Base-by-base conservation (phyloP, 1,140 invertebrate genomes). In the Probaryconus sp. region DNA sequence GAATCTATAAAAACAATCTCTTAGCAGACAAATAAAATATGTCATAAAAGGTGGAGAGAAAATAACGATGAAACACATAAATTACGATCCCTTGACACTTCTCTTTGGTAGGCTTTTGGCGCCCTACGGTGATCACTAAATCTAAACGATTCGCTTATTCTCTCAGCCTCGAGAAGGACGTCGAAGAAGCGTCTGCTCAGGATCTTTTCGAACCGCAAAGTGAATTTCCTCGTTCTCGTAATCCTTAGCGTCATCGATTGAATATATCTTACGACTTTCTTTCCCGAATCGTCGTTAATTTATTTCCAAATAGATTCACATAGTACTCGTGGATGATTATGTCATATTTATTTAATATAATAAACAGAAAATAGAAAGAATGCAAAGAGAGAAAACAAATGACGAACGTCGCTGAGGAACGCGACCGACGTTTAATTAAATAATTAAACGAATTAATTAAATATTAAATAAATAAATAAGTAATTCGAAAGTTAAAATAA, bases 121-220 rank as follows among this genome's bases (percentile, higher is more conserved):
- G 53, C 53, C 53, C 53, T 30, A 28, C 38, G 21, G 38, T 38
- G 53, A 58, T 58, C 55, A 47, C 55, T 58, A 58, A 45, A 58
- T 58, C 60, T 64, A 64, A 64, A 51, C 40, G 47, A 64, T 64
- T 64, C 31, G 48, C 38, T 53, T 45, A 53, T 64, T 64, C 53
- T 42, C 20, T 20, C 31, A 48, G 24, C 10, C 18, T 24, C 26
- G 17, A 10, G n/a, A 21, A 18, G 26, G 31, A 53, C 35, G n/a
- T 40, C 13, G 35, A 24, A 17, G 21, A 45, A 28, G 40, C 48
- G 48, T 65, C 61, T 47, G 31, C 26, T 45, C 40, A 16, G 24
- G 30, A 26, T 45, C 20, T 45, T 30, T 47, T 45, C 30, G n/a
- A n/a, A 5, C 47, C 31, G 17, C 47, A 64, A 64, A 64, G 60